Evolutionary conservation across 2,888 invertebrate genomes (phyloP), one percentile per base, ranked within the genome.

Genomic region (Caenorhabditis sinica): DNA sequence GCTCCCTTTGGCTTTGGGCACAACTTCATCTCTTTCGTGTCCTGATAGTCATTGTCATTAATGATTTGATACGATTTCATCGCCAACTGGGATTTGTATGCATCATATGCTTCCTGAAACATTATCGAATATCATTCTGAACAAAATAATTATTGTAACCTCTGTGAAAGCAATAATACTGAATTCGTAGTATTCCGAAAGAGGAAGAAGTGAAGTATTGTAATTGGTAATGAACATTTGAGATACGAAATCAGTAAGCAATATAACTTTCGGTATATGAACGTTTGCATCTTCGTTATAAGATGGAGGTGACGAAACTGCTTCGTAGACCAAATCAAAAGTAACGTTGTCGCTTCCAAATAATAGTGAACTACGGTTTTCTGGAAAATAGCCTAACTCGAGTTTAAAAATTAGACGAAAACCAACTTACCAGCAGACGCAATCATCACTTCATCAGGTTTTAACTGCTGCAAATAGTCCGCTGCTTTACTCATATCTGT

Each of bases 231-330:
- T 65, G 61, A 87, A 85, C 11, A 5, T 58, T 71, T 86, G 28
- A 4, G 89, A 89, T 1, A 83, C 88, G 43, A 82, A 89, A 56
- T 89, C 89, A 15, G 89, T 88, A 28, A 89, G 74, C 20, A 89
- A 82, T 11, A 83, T 81, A 28, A 89, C 81, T 43, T 82, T 61
- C 0, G 89, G 89, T 0, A 45, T 43, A 17, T 43, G 63, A 15
- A 74, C 77, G n/a, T 25, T 20, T 28, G 43, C 72, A 28, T 79
- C 74, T 20, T 77, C 85, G 36, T 74, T 74, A 56, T 77, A 77
- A 13, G n/a, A 25, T 11, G 71, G 66, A n/a, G 82, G 53, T 13
- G 72, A 23, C 6, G 68, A 61, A 8, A 81, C 45, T 6, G 86
- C 87, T 28, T 71, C 53, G 13, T 23, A 43, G 8, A 88, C 77